Conservation (phyloP, 2,113 vertebrate genomes). For the Galemys pyrenaicus region DNA sequence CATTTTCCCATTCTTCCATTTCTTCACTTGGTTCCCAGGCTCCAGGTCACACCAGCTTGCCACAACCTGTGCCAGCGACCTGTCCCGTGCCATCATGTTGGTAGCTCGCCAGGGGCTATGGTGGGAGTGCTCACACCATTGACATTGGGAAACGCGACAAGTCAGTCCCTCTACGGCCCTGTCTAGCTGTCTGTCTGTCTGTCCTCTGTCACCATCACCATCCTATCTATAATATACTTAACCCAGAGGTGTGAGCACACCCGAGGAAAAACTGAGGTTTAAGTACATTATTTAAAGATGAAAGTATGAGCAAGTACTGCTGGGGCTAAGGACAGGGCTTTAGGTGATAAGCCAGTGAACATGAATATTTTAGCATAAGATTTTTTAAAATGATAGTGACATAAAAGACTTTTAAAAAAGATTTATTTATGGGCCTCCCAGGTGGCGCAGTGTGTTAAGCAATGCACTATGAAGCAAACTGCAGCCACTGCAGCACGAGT, state of each 20-base stretch:
- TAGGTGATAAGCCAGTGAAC: not conserved
- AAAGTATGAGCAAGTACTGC: not conserved
- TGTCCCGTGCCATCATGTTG: not conserved
- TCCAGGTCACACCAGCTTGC: not conserved
- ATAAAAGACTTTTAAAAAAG: not conserved
- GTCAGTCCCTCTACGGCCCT: not conserved
- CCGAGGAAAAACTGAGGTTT: not conserved
- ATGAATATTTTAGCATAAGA: not conserved
- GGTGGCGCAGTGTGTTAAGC: too few relatives aligned
- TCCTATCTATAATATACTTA: too few relatives aligned
- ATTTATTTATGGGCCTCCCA: too few relatives aligned
- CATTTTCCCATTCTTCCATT: not conserved
- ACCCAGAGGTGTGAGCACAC: too few relatives aligned
- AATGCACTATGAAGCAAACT: too few relatives aligned
- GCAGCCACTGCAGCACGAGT: too few relatives aligned
- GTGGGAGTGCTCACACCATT: not conserved
- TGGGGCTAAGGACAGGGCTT: not conserved
- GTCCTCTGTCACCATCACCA: not conserved
- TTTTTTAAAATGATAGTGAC: not conserved
- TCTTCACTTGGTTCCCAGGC: not conserved
- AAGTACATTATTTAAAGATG: not conserved
- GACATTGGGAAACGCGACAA: not conserved
- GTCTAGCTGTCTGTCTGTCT: not conserved
- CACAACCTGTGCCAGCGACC: not conserved
- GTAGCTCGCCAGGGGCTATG: accelerated